phyloP scores from a whole-genome alignment of 2,797 vertebrate species.

The Melanogrammus aeglefinus region DNA sequence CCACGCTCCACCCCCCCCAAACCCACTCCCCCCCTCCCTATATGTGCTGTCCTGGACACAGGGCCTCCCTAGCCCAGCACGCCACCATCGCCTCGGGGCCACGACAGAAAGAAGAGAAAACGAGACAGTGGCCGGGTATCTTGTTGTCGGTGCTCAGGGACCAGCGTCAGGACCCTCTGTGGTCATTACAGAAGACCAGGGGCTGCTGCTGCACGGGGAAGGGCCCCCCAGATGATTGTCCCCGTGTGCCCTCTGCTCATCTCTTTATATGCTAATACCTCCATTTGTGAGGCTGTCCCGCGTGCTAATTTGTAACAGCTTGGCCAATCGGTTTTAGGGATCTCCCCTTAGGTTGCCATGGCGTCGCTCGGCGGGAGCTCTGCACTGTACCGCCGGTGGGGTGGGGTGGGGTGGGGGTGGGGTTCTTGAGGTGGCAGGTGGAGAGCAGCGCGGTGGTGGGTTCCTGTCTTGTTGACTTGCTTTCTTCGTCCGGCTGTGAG shows the following conservation, averaged over 20 bases:
- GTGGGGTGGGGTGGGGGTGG: neutral
- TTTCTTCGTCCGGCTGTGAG: slow-evolving; percentile 41
- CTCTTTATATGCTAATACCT: slow-evolving; percentile 79
- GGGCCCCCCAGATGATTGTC: slow-evolving; percentile 45
- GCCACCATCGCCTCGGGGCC: slow-evolving; percentile 54
- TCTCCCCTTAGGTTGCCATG: slow-evolving; percentile 55
- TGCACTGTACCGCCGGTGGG: neutral
- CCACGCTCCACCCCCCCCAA: neutral
- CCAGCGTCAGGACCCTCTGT: slow-evolving; percentile 33
- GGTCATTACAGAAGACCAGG: slow-evolving; percentile 52
- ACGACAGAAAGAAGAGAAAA: slow-evolving; percentile 45
- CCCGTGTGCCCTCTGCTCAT: slow-evolving; percentile 52
- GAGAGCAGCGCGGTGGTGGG: slow-evolving; percentile 34
- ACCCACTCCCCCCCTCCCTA: no score
- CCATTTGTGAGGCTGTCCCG: slow-evolving; percentile 55
- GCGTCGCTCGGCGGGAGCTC: slow-evolving; percentile 55
- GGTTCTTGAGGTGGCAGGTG: slow-evolving; percentile 54
- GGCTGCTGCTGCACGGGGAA: slow-evolving; percentile 32
- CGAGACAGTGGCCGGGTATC: slow-evolving; percentile 51
- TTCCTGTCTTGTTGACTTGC: slow-evolving; percentile 33
- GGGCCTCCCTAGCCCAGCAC: slow-evolving; percentile 30
- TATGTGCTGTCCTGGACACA: slow-evolving; percentile 7
- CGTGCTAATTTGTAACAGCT: slow-evolving; percentile 73
- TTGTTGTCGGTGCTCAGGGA: slow-evolving; percentile 49
- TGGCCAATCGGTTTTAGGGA: slow-evolving; percentile 65